Base-by-base conservation (phyloP, 2,888 invertebrate genomes). In the Mythimna lalbum region DNA sequence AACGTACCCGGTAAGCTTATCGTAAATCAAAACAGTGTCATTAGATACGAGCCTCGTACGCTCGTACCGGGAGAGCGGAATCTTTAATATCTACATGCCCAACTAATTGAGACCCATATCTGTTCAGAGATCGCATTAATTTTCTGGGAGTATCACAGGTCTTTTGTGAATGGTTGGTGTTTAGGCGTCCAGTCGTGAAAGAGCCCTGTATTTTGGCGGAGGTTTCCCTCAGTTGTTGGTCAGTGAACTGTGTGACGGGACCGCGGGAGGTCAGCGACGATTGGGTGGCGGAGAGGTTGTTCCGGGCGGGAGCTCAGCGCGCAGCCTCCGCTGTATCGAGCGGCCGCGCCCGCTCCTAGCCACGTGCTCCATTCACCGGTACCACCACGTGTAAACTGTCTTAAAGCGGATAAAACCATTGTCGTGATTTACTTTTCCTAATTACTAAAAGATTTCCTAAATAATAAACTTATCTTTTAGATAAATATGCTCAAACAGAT, bases 281-380 rank as follows among this genome's bases (percentile, higher is more conserved):
- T 76, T 90, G 90, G 93, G 73, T 82, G 80, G 73, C 63, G 49
- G 78, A 70, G 85, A 76, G 85, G 81, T 77, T 87, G 87, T 88
- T 89, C 90, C 91, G 92, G 92, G 90, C 89, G 83, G 76, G 89
- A 87, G 90, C 91, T 89, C 91, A 90, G 86, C 88, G 93, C 93
- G 93, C 93, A 93, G 93, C 93, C 93, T 93, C 93, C 91, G 90
- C 87, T 80, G 79, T 93, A 93, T 93, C 91, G 93, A 93, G 88
- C 93, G 93, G 88, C 91, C 93, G 91, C 92, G 89, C 91, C 93
- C 92, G 91, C 81, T 75, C 76, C 84, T 62, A 82, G 74, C 90
- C 91, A 93, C 92, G 93, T 93, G 93, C 86, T 91, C 69, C 92
- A 93, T 93, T 93, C 93, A 92, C 90, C 88, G 89, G 88, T 86